Percentiles rank a stretch among this genome's conserved stretches.
Conservation (phyloP, 2,113 vertebrate genomes). For the Corydoras maculifer region DNA sequence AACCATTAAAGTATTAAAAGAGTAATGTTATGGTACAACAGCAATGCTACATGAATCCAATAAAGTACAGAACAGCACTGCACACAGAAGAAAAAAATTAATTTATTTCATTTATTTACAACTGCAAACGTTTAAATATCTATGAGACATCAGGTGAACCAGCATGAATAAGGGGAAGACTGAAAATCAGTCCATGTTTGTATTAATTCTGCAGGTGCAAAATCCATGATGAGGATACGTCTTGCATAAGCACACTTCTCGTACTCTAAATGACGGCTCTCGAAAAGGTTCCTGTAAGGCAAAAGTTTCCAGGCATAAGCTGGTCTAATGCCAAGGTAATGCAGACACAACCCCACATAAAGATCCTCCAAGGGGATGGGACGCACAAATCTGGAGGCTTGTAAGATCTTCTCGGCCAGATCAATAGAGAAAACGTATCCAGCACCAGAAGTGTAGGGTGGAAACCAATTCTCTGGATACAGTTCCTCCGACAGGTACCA, state of each 20-base stretch:
- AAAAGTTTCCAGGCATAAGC: constrained; percentile 37
- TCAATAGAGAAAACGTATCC: constrained; percentile 69
- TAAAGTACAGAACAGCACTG: no score
- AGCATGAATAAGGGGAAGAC: constrained; percentile 47
- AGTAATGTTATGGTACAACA: no score
- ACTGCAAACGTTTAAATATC: no score
- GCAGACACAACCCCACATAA: constrained; percentile 72
- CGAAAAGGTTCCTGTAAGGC: constrained; percentile 55
- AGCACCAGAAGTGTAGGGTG: constrained; percentile 66
- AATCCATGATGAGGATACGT: constrained; percentile 55
- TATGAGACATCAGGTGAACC: constrained; percentile 3
- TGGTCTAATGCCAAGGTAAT: constrained; percentile 50
- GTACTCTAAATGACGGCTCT: constrained; percentile 50
- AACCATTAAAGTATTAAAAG: no score
- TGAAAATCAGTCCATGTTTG: constrained; percentile 60
- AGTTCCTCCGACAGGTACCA: constrained; percentile 62
- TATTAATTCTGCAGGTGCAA: constrained; percentile 46
- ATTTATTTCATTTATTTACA: no score
- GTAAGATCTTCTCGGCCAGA: constrained; percentile 55
- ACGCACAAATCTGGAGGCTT: constrained; percentile 51
- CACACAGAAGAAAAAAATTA: no score
- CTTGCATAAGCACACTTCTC: constrained; percentile 57
- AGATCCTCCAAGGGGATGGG: constrained; percentile 72
- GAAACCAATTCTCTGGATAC: constrained; percentile 56
- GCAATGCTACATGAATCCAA: no score